Conservation (phyloP, 2,888 invertebrate species). For the Acheta domesticus region DNA sequence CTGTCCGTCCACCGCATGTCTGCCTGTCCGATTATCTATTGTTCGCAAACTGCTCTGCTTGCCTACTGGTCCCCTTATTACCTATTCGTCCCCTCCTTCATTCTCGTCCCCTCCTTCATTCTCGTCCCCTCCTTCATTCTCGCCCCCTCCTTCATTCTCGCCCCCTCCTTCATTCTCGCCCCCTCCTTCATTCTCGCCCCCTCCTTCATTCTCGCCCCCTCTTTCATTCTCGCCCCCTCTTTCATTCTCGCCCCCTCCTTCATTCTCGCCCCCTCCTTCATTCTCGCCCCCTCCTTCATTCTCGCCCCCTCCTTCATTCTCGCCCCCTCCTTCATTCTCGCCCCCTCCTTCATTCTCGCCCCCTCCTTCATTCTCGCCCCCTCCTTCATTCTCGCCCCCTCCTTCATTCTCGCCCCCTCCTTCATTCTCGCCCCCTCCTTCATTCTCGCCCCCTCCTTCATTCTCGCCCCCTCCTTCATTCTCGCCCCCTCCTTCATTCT, state of each 20-base stretch:
- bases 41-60: no score
- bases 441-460: not conserved
- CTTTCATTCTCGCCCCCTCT: not conserved
- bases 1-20: no score
- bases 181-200: not conserved
- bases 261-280: not conserved
- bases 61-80: no score
- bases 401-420: not conserved
- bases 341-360: not conserved
- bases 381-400: not conserved
- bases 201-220: not conserved
- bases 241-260: no score
- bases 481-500: not conserved
- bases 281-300: not conserved
- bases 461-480: no score
- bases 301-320: not conserved
- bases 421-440: not conserved
- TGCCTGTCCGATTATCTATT: no score
- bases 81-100: not conserved
- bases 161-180: not conserved
- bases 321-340: not conserved
- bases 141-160: not conserved
- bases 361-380: not conserved
- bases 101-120: not conserved
- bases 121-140: not conserved